Evolutionary conservation across 1,140 invertebrate genomes (phyloP).

Genomic region (Ceratina japonica): DNA sequence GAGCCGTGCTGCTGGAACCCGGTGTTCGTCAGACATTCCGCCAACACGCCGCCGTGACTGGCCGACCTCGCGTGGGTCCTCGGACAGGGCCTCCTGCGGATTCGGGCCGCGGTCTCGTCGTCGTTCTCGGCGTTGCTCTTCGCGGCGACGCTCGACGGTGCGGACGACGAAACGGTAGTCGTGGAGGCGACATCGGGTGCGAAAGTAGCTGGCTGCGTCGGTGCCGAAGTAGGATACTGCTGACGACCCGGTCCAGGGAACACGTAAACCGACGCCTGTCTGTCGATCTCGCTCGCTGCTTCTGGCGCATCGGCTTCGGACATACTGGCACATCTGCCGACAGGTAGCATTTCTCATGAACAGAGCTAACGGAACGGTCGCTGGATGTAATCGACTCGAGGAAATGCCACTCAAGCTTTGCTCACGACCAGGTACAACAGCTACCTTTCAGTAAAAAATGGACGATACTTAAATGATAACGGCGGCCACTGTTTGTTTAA

Average conservation of each 20-base stretch:
- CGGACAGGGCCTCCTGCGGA: constrained; percentile 62
- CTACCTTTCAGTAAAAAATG: too few species aligned
- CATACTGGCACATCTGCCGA: constrained; percentile 77
- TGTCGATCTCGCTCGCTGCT: constrained; percentile 72
- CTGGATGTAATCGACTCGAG: not conserved
- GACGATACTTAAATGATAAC: too few species aligned
- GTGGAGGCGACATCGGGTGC: constrained; percentile 8
- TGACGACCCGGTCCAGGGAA: constrained; percentile 65
- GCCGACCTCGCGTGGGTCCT: constrained; percentile 86
- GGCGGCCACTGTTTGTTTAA: too few species aligned
- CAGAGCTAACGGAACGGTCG: not conserved
- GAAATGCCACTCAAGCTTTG: too few species aligned
- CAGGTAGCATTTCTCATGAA: not conserved
- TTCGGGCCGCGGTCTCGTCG: constrained; percentile 49
- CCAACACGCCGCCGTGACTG: constrained; percentile 87
- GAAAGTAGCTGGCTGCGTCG: constrained; percentile 13
- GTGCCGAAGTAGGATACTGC: constrained; percentile 7
- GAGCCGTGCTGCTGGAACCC: constrained; percentile 60
- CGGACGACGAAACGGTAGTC: not conserved
- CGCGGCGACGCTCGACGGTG: not conserved
- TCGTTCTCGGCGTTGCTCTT: constrained; percentile 36
- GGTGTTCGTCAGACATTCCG: constrained; percentile 75
- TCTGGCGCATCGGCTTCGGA: constrained; percentile 72
- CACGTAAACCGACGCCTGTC: constrained; percentile 73
- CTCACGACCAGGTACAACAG: too few species aligned